Evolutionary conservation across 2,797 vertebrate genomes (phyloP), one percentile per base, ranked within the genome.

Genomic region (Rhynchotus rufescens): DNA sequence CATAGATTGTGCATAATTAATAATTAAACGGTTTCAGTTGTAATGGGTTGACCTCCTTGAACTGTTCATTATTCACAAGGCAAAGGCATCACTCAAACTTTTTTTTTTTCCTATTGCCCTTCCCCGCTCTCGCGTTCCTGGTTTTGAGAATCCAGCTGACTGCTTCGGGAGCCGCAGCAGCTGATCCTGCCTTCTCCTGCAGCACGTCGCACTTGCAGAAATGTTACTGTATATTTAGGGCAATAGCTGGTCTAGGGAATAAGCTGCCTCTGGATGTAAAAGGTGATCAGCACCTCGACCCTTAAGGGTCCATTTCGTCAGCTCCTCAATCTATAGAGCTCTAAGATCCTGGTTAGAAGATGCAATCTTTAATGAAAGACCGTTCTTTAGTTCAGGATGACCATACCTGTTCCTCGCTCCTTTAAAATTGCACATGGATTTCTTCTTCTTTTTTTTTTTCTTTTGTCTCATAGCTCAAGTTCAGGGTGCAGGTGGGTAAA

Each of bases 11-110:
- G 98, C 98, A 98, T 99, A 99, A 99, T 99, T 99, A 99, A 99
- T 99, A 99, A 99, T 98, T 98, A 98, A 99, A 98, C 97, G 97
- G 97, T 96, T 98, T 97, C 97, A 87, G 86, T 98, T 98, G 98
- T 98, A 99, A 98, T 98, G 98, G 98, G 98, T 98, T 99, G 98
- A 99, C 98, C 99, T 98, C 94, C 92, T 97, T 99, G 98, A 99
- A 98, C 98, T 97, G 95, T 98, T 99, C 98, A 98, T 99, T 99
- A 99, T 98, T 99, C 98, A 98, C 98, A 96, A 97, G 97, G 98
- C 98, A 98, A 98, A 98, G 97, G 98, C 98, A 99, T 99, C 98
- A 98, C 98, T 99, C 99, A 99, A 98, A 98, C 95, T 98, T 98
- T 97, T 96, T 98, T 98, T 97, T 96, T 78, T 89, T 71, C 89